phyloP scores from a whole-genome alignment of 2,888 invertebrate species.

The Melieria picta region DNA sequence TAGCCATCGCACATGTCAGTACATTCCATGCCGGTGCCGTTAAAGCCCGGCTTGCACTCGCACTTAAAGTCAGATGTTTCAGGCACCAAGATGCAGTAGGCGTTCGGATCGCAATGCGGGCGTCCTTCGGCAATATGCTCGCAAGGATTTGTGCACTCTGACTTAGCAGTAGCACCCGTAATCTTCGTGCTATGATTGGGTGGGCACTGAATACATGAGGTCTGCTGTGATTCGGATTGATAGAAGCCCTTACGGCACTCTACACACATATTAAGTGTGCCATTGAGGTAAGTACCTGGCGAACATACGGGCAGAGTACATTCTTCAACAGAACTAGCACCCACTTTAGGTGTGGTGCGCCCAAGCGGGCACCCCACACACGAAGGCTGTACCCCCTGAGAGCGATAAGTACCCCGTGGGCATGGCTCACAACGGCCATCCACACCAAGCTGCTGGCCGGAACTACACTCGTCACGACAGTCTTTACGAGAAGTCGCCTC shows the following conservation, averaged over 20 bases:
- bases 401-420: constrained; percentile 86
- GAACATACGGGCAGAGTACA: constrained; percentile 91
- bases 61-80: constrained; percentile 89
- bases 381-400: constrained; percentile 87
- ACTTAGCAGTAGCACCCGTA: constrained; percentile 79
- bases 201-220: constrained; percentile 86
- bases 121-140: constrained; percentile 79
- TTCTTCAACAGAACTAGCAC: constrained; percentile 86
- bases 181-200: constrained; percentile 89
- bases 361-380: constrained; percentile 90
- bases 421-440: constrained; percentile 94
- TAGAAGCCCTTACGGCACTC: constrained; percentile 91
- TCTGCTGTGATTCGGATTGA: constrained; percentile 89
- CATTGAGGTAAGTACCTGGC: constrained; percentile 86
- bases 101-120: constrained; percentile 87
- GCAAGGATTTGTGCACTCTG: constrained; percentile 91
- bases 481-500: constrained; percentile 89
- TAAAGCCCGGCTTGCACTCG: constrained; percentile 93
- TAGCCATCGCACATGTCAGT: constrained; percentile 83
- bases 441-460: constrained; percentile 83
- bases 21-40: constrained; percentile 85
- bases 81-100: constrained; percentile 84
- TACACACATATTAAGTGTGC: constrained; percentile 85
- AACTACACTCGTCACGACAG: constrained; percentile 86
- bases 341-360: constrained; percentile 87